These are phyloP conservation scores for Burhinus oedicnemus DNA, from an alignment of 2,113 vertebrate species.

Conservation along the genomic window DNA sequence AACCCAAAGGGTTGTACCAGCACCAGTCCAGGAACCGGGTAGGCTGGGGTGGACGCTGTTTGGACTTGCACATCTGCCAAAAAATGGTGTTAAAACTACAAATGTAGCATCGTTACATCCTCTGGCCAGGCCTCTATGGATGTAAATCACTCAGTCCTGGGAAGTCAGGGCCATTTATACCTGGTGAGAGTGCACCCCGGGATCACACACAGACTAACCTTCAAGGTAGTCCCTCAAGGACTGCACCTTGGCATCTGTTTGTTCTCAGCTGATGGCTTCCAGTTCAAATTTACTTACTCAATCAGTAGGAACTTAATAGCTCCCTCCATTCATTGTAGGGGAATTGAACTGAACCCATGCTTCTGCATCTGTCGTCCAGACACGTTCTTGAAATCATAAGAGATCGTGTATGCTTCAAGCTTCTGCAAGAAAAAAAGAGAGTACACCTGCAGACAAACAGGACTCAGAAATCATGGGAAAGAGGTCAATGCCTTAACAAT, in stretches of 20 bases:
- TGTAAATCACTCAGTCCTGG: neutral
- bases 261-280: neutral
- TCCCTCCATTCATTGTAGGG: neutral
- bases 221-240: neutral
- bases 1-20: neutral
- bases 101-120: neutral
- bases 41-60: neutral
- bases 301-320: neutral
- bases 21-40: neutral
- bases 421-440: neutral
- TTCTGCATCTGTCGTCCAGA: neutral
- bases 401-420: neutral
- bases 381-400: neutral
- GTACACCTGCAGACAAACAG: neutral
- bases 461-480: constrained; percentile 17
- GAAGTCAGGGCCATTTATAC: neutral
- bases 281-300: neutral
- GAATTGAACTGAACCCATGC: neutral
- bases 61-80: neutral
- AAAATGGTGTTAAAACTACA: neutral
- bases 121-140: neutral
- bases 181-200: neutral
- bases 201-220: neutral
- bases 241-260: neutral
- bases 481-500: neutral